Evolutionary conservation across 2,888 invertebrate genomes (phyloP).

Genomic region (Apamea epomidion): DNA sequence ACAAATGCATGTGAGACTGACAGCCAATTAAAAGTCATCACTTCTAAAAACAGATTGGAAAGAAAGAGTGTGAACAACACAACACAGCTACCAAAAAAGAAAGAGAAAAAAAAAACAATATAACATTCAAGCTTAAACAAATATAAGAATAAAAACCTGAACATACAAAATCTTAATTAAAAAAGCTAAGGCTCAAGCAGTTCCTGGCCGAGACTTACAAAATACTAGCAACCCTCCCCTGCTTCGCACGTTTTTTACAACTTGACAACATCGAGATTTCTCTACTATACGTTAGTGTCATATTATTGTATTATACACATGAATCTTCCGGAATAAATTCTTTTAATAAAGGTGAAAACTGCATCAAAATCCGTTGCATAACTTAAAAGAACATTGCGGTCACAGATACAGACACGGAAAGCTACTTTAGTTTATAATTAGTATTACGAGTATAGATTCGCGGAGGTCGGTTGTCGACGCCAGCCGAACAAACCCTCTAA

Average conservation of each 20-base stretch:
- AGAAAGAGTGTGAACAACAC: too few species aligned
- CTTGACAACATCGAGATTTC: neutral
- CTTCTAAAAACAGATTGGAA: too few species aligned
- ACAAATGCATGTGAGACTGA: too few species aligned
- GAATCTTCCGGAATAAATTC: neutral
- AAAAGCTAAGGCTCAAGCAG: too few species aligned
- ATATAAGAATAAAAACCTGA: too few species aligned
- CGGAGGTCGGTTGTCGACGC: neutral
- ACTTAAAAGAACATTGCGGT: neutral
- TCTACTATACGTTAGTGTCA: neutral
- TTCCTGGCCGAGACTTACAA: too few species aligned
- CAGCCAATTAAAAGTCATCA: too few species aligned
- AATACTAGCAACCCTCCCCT: neutral
- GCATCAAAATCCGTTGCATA: neutral
- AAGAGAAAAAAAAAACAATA: too few species aligned
- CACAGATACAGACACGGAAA: neutral
- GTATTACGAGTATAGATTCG: neutral
- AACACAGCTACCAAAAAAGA: too few species aligned
- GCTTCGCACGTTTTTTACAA: neutral
- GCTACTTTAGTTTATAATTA: neutral
- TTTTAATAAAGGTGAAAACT: neutral
- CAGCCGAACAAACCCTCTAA: neutral
- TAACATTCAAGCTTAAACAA: too few species aligned
- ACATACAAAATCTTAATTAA: too few species aligned
- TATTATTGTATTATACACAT: neutral